Percentiles rank a stretch among this genome's conserved stretches.
Evolutionary conservation across 2,888 invertebrate genomes (phyloP).

Genomic region (Sabatieria punctata): DNA sequence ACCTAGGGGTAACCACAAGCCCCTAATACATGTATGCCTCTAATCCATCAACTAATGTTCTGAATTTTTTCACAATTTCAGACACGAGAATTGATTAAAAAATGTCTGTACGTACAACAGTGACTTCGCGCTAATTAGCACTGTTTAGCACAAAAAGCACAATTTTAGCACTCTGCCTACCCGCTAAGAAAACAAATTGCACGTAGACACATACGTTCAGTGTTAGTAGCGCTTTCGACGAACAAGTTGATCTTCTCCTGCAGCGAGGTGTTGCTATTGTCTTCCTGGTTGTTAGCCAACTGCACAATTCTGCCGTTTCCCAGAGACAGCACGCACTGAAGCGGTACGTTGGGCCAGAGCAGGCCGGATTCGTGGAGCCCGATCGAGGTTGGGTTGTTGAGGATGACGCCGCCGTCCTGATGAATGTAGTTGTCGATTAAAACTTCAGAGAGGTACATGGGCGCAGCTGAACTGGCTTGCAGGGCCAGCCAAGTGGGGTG

Average conservation of each 20-base stretch:
- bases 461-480: constrained; percentile 74
- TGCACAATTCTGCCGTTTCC: constrained; percentile 47
- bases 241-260: constrained; percentile 61
- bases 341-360: constrained; percentile 55
- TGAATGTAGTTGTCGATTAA: constrained; percentile 50
- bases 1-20: too few relatives aligned
- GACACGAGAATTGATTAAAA: too few relatives aligned
- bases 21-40: too few relatives aligned
- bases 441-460: constrained; percentile 72
- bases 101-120: too few relatives aligned
- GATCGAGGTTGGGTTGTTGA: constrained; percentile 72
- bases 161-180: too few relatives aligned
- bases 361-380: constrained; percentile 69
- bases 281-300: not conserved
- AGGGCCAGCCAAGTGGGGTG: constrained; percentile 59
- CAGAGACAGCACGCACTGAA: constrained; percentile 63
- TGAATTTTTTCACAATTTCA: too few relatives aligned
- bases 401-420: constrained; percentile 65
- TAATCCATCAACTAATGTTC: too few relatives aligned
- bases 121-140: too few relatives aligned
- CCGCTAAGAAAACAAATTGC: too few relatives aligned
- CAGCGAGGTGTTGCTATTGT: constrained; percentile 46
- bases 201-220: constrained; percentile 47
- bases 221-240: constrained; percentile 66
- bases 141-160: too few relatives aligned